A percentile compares a stretch with the other conserved stretches of the same genome.
These are phyloP conservation scores for Rhegmatorhina hoffmannsi DNA, from an alignment of 2,113 vertebrate genomes.

Conservation along the genomic window DNA sequence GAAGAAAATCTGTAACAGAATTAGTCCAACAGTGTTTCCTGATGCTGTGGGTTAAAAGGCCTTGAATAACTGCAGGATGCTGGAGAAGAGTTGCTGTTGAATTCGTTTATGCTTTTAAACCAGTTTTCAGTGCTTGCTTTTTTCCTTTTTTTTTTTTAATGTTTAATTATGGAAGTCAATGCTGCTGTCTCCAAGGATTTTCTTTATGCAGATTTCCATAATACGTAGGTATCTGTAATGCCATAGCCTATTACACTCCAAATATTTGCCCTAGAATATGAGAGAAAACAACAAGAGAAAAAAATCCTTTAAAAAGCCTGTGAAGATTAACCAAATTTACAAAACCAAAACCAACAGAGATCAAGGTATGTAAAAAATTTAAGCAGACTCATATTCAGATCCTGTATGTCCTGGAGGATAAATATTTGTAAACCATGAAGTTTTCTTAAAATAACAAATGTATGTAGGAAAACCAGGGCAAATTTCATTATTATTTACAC, in stretches of 20 bases:
- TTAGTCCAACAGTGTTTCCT: slow-evolving; percentile 62
- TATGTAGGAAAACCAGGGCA: not conserved
- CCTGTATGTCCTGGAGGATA: not conserved
- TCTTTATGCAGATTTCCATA: slow-evolving; percentile 31
- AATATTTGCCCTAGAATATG: slow-evolving; percentile 48
- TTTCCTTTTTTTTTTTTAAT: not conserved
- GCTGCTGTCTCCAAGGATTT: slow-evolving; percentile 46
- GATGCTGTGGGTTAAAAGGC: slow-evolving; percentile 42
- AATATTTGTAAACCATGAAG: not conserved
- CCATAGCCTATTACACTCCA: slow-evolving; percentile 67
- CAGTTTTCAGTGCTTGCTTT: slow-evolving; percentile 73
- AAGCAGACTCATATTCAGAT: not conserved
- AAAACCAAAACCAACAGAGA: not conserved
- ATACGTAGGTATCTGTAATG: slow-evolving; percentile 28
- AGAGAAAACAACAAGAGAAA: slow-evolving; percentile 22
- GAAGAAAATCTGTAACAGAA: slow-evolving; percentile 49
- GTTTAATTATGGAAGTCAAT: slow-evolving; percentile 20
- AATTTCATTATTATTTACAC: not conserved
- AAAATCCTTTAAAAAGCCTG: not conserved
- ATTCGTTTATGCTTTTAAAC: slow-evolving; percentile 38
- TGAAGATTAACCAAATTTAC: not conserved
- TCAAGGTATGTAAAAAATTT: not conserved
- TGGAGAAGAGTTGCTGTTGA: slow-evolving; percentile 42
- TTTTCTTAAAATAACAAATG: slow-evolving; percentile 7
- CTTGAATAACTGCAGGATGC: slow-evolving; percentile 24